Evolutionary conservation across 2,113 vertebrate genomes (phyloP), one percentile per base, ranked within the genome.

Genomic region (Alligator sinensis): DNA sequence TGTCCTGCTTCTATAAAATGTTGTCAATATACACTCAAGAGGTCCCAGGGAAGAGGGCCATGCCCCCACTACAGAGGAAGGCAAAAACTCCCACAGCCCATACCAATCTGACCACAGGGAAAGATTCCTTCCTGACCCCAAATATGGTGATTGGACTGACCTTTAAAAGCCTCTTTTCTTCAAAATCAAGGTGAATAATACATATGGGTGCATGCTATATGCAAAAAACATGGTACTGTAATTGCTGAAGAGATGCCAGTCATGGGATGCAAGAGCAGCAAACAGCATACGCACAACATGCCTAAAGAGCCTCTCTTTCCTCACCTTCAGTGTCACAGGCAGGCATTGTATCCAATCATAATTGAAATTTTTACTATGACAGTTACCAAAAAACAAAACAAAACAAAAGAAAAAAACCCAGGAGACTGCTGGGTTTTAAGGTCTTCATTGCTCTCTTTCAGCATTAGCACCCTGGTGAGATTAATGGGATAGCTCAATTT

Each of bases 261-360:
- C 47, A 24, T 38, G 10, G 34, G 30, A 24, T 47, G 34, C 70
- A 47, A 34, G 70, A 74, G 21, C 13, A 74, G 21, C 21, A 47
- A 24, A 38, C 11, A 13, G 34, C 70, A 47, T 30, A 11, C 11
- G 30, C 12, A 47, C 13, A 12, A 13, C 21, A 14, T 24, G 34
- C 24, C 21, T 38, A 74, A 72, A 72, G 30, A 14, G 21, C 21
- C 21, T 72, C 68, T 34, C 68, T 34, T 22, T 11, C 4, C 4
- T 5, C 18, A 5, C 4, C 12, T 5, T 7, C 61, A n/a, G 11
- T 3, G 0, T 76, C 11, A 19, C 68, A 24, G 80, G 13, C 59
- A 22, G 82, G 38, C 0, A 0, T 11, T 47, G 80, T 64, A 58
- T 30, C 4, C 4, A 28, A 68, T 27, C 79, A 25, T 72, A 22